Percentiles rank a stretch among this genome's conserved stretches.
These are phyloP conservation scores for Lasiurus borealis DNA, from an alignment of 2,113 vertebrate species.

Conservation along the genomic window DNA sequence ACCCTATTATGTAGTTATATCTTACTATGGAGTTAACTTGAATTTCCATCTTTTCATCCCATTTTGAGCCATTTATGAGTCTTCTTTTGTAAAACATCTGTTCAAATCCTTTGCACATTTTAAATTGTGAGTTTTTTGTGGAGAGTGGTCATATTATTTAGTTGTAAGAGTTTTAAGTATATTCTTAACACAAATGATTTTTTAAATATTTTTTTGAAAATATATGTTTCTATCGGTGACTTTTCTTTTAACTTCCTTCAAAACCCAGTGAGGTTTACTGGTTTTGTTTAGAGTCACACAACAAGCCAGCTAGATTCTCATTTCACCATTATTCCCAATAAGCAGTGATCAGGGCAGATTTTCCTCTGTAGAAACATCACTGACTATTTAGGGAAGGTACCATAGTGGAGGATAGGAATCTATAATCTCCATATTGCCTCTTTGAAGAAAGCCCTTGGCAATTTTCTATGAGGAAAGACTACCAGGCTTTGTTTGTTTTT, in stretches of 20 bases:
- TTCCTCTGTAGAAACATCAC: not conserved
- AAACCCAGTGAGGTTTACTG: not conserved
- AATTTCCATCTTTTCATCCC: not conserved
- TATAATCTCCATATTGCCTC: not conserved
- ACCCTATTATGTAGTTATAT: not conserved
- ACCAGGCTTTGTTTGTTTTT: not conserved
- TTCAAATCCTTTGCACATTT: not conserved
- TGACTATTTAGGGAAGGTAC: not conserved
- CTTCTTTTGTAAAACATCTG: not conserved
- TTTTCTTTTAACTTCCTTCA: conserved; percentile 40
- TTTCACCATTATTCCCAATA: not conserved
- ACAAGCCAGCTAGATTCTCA: not conserved
- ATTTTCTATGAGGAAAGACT: not conserved
- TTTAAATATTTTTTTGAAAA: not conserved
- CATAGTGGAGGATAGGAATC: not conserved
- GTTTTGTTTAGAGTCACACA: not conserved
- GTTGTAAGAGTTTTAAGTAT: not conserved
- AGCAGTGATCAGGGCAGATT: not conserved
- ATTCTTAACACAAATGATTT: not conserved
- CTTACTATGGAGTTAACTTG: not conserved
- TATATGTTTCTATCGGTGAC: not conserved
- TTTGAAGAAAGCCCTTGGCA: not conserved
- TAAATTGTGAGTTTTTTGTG: not conserved
- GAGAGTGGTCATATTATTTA: not conserved
- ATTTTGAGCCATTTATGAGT: not conserved